A percentile compares a stretch with the other conserved stretches of the same genome.
These are phyloP conservation scores for Grantiella picta DNA, from an alignment of 2,113 vertebrate genomes.

Conservation along the genomic window DNA sequence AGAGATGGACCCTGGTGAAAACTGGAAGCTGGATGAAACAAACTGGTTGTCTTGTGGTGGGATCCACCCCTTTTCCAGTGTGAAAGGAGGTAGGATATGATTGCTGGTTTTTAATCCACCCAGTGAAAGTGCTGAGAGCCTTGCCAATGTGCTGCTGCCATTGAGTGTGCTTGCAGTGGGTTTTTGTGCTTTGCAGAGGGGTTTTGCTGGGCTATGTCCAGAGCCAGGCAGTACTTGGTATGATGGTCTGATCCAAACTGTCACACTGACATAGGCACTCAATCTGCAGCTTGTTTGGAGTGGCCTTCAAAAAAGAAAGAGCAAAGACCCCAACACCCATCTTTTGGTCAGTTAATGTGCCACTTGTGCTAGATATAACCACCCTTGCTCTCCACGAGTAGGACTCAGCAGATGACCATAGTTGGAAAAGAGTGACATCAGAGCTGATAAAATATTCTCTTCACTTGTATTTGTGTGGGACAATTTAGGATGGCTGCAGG, in stretches of 20 bases:
- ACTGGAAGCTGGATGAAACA: constrained; percentile 76
- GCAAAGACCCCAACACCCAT: accelerated
- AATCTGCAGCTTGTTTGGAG: neutral
- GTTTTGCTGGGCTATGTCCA: neutral
- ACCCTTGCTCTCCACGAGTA: neutral
- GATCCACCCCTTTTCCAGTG: constrained; percentile 64
- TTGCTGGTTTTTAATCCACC: neutral
- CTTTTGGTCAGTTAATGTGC: neutral
- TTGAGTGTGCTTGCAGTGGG: neutral
- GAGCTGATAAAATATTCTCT: neutral
- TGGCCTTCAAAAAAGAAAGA: neutral
- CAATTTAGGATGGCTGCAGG: neutral
- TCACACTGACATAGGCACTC: neutral
- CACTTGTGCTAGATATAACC: neutral
- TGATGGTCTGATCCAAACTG: neutral
- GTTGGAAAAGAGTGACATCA: neutral
- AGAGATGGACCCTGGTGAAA: constrained; percentile 75
- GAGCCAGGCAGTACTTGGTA: neutral
- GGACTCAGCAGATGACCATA: neutral
- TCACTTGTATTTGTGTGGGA: neutral
- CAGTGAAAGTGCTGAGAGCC: neutral
- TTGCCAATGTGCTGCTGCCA: neutral
- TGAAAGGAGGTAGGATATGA: constrained; percentile 63
- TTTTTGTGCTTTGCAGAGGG: neutral
- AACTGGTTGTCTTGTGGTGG: constrained; percentile 71